phyloP scores from a whole-genome alignment of 1,140 invertebrate species.

The Magallana angulata region DNA sequence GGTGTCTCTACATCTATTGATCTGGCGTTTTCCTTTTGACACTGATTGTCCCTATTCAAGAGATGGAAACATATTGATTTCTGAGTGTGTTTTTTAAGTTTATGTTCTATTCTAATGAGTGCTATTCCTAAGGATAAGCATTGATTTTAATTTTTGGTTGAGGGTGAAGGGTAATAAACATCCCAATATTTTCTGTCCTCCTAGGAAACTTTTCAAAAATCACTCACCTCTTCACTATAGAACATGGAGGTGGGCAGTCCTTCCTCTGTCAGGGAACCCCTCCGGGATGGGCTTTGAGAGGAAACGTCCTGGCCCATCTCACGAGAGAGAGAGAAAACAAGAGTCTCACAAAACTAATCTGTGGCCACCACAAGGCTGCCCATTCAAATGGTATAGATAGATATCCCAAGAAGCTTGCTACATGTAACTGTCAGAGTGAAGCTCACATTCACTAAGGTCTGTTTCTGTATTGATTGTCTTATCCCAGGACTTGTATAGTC shows the following conservation, averaged over 20 bases:
- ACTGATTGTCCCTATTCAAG: slow-evolving; percentile 37
- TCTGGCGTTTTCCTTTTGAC: slow-evolving; percentile 19
- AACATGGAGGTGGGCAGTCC: slow-evolving; percentile 3
- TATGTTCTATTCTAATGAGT: slow-evolving; percentile 16
- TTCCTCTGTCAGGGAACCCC: slow-evolving; percentile 19
- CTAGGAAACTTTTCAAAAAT: neutral
- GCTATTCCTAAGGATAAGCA: slow-evolving; percentile 6
- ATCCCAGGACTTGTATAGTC: slow-evolving; percentile 37
- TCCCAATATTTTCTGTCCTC: neutral
- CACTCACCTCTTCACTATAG: slow-evolving; percentile 12
- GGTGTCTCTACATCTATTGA: slow-evolving; percentile 27
- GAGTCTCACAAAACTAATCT: neutral
- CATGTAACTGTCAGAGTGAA: slow-evolving; percentile 30
- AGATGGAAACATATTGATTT: slow-evolving; percentile 38
- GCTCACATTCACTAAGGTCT: slow-evolving; percentile 22
- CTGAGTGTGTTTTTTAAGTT: slow-evolving; percentile 31
- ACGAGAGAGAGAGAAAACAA: slow-evolving; percentile 15
- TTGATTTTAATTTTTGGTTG: neutral
- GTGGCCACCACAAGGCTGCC: neutral
- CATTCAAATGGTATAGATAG: slow-evolving; percentile 21
- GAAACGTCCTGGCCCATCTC: slow-evolving; percentile 31
- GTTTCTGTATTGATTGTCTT: slow-evolving; percentile 36
- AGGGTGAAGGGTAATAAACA: neutral
- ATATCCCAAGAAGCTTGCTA: slow-evolving; percentile 30
- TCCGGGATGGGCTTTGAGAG: slow-evolving; percentile 7